phyloP scores from a whole-genome alignment of 2,888 invertebrate species.

The Globia sparganii region DNA sequence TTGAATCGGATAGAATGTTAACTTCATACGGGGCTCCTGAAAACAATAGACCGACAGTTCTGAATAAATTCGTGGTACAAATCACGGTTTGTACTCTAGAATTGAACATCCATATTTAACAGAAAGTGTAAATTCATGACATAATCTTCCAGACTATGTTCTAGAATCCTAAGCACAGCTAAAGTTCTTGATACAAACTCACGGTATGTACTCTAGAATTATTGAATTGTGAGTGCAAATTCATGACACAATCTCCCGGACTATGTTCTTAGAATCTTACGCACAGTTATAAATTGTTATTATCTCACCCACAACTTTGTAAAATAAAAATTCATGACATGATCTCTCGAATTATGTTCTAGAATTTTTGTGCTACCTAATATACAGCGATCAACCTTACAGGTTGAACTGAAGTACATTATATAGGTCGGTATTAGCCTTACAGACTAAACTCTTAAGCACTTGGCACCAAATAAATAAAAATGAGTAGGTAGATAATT shows the following conservation, averaged over 20 bases:
- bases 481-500: neutral
- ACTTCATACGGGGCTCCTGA: constrained; percentile 4
- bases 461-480: neutral
- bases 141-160: constrained; percentile 2
- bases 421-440: neutral
- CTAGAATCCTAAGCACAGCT: neutral
- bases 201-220: constrained; percentile 1
- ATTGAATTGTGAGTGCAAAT: no score
- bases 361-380: neutral
- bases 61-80: neutral
- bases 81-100: constrained; percentile 3
- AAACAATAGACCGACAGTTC: neutral
- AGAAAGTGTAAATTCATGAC: neutral
- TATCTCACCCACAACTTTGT: neutral
- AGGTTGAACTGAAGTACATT: neutral
- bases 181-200: constrained; percentile 6
- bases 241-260: no score
- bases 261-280: no score
- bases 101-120: neutral
- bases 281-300: no score
- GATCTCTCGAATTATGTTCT: neutral
- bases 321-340: constrained; percentile 10
- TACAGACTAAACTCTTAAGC: neutral
- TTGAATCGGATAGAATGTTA: neutral
- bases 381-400: constrained; percentile 2